Evolutionary conservation across 1,140 invertebrate genomes (phyloP), one percentile per base, ranked within the genome.

Genomic region (Pomacea maculata): DNA sequence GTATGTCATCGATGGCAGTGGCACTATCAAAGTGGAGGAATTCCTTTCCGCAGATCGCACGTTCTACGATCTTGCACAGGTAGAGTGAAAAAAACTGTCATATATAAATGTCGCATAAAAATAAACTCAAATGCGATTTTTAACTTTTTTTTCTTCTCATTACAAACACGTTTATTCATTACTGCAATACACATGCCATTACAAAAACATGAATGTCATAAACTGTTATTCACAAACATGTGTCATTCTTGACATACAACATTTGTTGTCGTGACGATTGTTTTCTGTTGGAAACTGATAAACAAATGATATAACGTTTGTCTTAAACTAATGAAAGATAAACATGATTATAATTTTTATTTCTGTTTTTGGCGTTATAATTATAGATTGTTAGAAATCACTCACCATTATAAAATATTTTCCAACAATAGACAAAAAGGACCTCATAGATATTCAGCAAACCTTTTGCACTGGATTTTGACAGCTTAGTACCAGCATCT

Each of bases 41-140:
- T 92, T 90, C 82, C 88, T 92, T 76, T 79, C 82, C 52, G 82
- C 87, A 73, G 86, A 89, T 78, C 90, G 91, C 81, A 85, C 86
- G 14, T 92, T 92, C 87, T 88, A 88, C 52, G 91, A 92, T 77
- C 92, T 90, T 83, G 87, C 85, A 79, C 83, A 87, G 84, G 91
- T 91, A 87, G 73, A 15, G 21, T 29, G 15, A 19, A 45, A 21
- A 7, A 25, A 25, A 25, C 25, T 25, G 25, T 12, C 25, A 8
- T 72, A 8, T 72, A 25, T 79, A 10, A 21, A 15, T 8, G 11
- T 65, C 29, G 17, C 7, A n/a, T 14, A 8, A 17, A 25, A 25
- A 25, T 25, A 25, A 77, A 4, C 25, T 57, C 64, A 65, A 21
- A n/a, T 45, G 25, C 17, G n/a, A n/a, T 29, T 14, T 15, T 61